These are phyloP conservation scores for Hycleus cichorii DNA, from an alignment of 1,140 invertebrate genomes.

Conservation along the genomic window DNA sequence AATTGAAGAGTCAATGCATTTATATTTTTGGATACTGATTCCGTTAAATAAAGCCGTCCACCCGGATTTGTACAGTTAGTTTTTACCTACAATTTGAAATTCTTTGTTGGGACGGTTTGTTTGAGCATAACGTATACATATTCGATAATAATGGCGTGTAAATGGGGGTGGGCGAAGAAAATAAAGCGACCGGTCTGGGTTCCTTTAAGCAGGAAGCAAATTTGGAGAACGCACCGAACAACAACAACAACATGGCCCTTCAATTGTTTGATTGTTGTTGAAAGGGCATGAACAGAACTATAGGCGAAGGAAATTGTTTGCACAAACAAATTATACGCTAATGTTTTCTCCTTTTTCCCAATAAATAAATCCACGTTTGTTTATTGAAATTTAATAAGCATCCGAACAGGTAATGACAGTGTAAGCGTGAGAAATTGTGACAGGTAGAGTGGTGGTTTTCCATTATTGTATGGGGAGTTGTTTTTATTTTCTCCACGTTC, in stretches of 20 bases:
- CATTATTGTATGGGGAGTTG: background rate
- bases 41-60: background rate
- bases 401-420: constrained; percentile 3
- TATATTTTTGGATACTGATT: too few relatives aligned
- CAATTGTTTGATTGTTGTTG: too few relatives aligned
- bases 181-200: constrained; percentile 6
- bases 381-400: too few relatives aligned
- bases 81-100: constrained; percentile 4
- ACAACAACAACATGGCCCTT: too few relatives aligned
- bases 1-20: too few relatives aligned
- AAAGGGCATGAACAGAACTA: too few relatives aligned
- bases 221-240: too few relatives aligned
- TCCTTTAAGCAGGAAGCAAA: too few relatives aligned
- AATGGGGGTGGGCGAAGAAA: constrained; percentile 35
- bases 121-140: constrained; percentile 21
- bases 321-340: constrained; percentile 6
- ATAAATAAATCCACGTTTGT: too few relatives aligned
- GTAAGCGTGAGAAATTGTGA: constrained; percentile 1
- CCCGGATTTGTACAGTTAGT: constrained; percentile 1
- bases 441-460: constrained; percentile 18
- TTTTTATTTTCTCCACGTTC: too few relatives aligned
- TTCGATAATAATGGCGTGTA: constrained; percentile 32
- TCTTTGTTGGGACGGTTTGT: constrained; percentile 36
- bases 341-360: too few relatives aligned
- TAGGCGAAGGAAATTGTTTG: background rate